phyloP scores from a whole-genome alignment of 2,797 vertebrate genomes.

The Acrocephalus scirpaceus region DNA sequence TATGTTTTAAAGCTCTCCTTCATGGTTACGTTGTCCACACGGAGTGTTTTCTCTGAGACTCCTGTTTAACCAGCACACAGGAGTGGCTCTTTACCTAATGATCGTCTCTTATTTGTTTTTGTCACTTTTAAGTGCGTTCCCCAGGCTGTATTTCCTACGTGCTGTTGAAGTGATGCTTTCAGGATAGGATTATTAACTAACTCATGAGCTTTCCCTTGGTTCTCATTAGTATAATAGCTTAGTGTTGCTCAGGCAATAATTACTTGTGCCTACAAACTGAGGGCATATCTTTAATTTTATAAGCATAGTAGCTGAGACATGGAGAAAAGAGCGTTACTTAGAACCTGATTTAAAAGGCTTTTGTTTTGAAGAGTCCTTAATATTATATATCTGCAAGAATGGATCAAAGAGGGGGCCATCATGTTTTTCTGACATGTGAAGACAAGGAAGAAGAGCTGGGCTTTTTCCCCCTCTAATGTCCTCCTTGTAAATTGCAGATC shows the following conservation, averaged over 20 bases:
- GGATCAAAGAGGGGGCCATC: not conserved
- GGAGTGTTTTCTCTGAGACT: not conserved
- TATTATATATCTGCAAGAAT: not conserved
- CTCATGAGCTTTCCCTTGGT: not conserved
- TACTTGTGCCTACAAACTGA: not conserved
- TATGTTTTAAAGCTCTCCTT: not conserved
- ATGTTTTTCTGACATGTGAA: not conserved
- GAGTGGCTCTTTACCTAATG: not conserved
- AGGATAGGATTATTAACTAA: not conserved
- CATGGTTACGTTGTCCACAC: not conserved
- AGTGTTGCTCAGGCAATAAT: not conserved
- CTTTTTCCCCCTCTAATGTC: not conserved
- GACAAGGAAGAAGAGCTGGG: not conserved
- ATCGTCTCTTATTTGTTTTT: not conserved
- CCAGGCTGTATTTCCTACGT: not conserved
- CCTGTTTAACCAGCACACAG: not conserved
- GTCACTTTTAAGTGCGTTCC: not conserved
- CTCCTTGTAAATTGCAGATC: not conserved
- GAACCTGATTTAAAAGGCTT: not conserved
- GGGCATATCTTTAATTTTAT: not conserved
- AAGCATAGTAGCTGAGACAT: not conserved
- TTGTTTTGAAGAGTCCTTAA: not conserved
- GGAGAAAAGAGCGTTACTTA: not conserved
- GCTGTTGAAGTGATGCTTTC: not conserved
- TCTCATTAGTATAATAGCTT: not conserved